phyloP scores from a whole-genome alignment of 2,113 vertebrate species.

The Elaphurus davidianus region DNA sequence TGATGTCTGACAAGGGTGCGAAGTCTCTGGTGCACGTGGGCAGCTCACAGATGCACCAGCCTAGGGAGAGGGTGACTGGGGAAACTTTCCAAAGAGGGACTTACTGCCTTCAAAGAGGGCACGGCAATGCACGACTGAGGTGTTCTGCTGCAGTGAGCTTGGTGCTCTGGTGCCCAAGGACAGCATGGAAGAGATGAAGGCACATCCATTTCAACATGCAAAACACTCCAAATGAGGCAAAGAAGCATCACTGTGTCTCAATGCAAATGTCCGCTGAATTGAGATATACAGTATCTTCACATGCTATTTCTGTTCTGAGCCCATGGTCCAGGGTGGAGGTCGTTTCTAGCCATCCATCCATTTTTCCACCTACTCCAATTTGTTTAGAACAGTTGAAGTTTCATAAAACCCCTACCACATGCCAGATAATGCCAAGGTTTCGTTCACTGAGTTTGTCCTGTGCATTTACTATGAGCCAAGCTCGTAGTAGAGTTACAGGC shows the following conservation, averaged over 20 bases:
- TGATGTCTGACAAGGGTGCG: not conserved
- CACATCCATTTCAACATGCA: not conserved
- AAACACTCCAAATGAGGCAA: not conserved
- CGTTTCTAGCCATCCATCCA: not conserved
- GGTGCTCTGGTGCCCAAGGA: not conserved
- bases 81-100: not conserved
- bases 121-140: not conserved
- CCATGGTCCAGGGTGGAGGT: not conserved
- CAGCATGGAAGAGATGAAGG: not conserved
- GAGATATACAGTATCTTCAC: not conserved
- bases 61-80: not conserved
- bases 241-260: not conserved
- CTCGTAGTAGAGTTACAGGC: not conserved
- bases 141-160: not conserved
- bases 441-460: not conserved
- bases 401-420: not conserved
- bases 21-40: not conserved
- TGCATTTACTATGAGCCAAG: not conserved
- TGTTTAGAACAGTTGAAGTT: slow-evolving; percentile 1
- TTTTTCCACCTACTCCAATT: not conserved
- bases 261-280: not conserved
- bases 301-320: not conserved
- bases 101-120: not conserved
- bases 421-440: not conserved
- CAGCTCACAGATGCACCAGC: not conserved